phyloP scores from a whole-genome alignment of 2,797 vertebrate genomes.

The Myripristis jacobus region DNA sequence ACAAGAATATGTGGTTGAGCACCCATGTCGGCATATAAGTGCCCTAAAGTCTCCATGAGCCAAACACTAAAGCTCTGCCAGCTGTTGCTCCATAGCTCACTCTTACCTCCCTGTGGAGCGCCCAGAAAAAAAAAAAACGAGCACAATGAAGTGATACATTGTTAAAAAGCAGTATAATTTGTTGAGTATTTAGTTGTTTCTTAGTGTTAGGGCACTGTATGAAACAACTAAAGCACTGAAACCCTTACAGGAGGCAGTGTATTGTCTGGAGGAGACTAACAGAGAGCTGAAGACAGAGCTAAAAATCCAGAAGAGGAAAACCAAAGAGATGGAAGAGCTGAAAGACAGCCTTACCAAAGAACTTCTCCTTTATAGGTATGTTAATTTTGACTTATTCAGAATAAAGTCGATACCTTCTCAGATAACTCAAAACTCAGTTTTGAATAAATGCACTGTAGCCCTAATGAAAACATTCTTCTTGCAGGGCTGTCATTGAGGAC shows the following conservation, averaged over 20 bases:
- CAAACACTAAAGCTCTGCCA: background rate
- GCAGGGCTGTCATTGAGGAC: slow-evolving; percentile 70
- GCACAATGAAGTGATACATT: no score
- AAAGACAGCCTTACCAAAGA: slow-evolving; percentile 86
- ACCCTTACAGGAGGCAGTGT: slow-evolving; percentile 85
- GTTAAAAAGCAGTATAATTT: no score
- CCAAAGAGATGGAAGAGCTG: slow-evolving; percentile 87
- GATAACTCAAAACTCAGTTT: no score
- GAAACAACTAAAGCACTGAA: background rate
- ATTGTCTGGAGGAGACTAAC: slow-evolving; percentile 88
- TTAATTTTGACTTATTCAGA: background rate
- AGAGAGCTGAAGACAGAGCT: slow-evolving; percentile 89
- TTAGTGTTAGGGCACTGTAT: background rate
- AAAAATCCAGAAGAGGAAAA: slow-evolving; percentile 90
- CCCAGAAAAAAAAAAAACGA: no score
- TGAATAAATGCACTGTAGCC: accelerated
- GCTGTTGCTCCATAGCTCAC: no score
- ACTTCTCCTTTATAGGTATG: slow-evolving; percentile 88
- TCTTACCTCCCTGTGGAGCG: no score
- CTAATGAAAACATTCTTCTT: slow-evolving; percentile 17
- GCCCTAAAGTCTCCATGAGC: background rate
- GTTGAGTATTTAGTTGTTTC: background rate
- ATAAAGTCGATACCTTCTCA: background rate
- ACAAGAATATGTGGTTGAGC: background rate
- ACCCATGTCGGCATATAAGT: no score